Evolutionary conservation across 2,113 vertebrate genomes (phyloP).

Genomic region (Pyrgilauda ruficollis): DNA sequence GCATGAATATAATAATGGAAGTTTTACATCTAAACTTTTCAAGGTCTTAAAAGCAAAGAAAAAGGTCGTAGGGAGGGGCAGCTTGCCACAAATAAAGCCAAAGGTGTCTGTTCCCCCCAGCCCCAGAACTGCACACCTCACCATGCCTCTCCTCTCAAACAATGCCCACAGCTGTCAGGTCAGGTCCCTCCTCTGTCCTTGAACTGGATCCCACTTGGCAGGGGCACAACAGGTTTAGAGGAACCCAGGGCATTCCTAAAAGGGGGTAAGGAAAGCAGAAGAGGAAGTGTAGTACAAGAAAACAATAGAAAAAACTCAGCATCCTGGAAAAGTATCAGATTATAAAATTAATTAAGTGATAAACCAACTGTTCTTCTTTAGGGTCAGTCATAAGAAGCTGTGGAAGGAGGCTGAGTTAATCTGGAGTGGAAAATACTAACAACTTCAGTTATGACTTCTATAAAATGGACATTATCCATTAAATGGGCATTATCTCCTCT

Average conservation of each 20-base stretch:
- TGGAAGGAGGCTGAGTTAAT: background rate
- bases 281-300: background rate
- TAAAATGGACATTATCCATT: background rate
- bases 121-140: background rate
- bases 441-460: background rate
- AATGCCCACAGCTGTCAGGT: background rate
- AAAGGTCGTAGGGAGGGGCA: background rate
- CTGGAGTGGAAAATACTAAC: background rate
- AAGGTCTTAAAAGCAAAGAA: background rate
- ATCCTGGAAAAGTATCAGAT: background rate
- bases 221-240: background rate
- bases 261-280: background rate
- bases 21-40: background rate
- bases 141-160: background rate
- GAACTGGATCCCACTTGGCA: background rate
- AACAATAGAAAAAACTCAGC: background rate
- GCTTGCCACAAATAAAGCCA: background rate
- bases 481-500: background rate
- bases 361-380: background rate
- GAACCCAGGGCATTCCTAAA: background rate
- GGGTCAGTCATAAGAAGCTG: background rate
- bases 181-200: background rate
- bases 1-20: background rate
- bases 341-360: background rate
- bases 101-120: background rate